A percentile compares a stretch with the other conserved stretches of the same genome.
Conservation (phyloP, 1,140 invertebrate genomes). For the Ridgeia piscesae region DNA sequence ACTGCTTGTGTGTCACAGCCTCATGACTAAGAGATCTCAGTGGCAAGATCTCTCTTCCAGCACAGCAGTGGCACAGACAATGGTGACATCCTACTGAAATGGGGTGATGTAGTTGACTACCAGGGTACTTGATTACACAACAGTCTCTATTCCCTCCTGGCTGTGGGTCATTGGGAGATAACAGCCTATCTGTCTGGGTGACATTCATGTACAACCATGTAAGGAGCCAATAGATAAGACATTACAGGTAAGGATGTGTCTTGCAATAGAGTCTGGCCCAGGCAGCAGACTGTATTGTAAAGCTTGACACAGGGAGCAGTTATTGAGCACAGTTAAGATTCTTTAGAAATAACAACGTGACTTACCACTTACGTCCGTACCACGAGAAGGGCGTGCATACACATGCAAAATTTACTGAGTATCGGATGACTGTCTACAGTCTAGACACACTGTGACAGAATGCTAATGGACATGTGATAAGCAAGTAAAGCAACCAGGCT, state of each 20-base stretch:
- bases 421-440: not conserved
- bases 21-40: not conserved
- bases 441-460: not conserved
- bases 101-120: not conserved
- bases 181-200: not conserved
- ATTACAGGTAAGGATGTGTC: not conserved
- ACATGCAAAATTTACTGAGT: not conserved
- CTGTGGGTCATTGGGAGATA: not conserved
- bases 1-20: not conserved
- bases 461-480: not conserved
- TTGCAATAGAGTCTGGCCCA: not conserved
- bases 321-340: no score
- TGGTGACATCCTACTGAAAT: no score
- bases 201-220: not conserved
- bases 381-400: not conserved
- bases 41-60: not conserved
- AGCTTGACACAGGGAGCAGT: not conserved
- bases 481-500: not conserved
- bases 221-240: not conserved
- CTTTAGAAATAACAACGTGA: no score
- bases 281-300: no score
- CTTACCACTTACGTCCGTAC: no score
- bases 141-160: not conserved
- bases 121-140: constrained; percentile 6
- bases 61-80: not conserved